Evolutionary conservation across 30 jellyfish, hydroid and myxozoan genomes (phyloP).

Genomic region (Sanderia malayensis): DNA sequence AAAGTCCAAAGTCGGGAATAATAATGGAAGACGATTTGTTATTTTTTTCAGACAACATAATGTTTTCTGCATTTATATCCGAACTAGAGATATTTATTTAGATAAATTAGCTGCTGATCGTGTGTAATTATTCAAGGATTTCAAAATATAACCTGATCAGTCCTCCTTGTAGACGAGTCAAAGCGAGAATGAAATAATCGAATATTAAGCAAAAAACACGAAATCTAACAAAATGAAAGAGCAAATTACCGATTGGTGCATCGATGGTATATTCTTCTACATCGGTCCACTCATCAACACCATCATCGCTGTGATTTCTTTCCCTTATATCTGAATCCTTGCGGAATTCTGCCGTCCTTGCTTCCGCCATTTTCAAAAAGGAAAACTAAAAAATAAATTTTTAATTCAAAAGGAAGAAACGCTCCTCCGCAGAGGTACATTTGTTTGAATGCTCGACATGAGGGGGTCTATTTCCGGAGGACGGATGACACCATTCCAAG

Average conservation of each 20-base stretch:
- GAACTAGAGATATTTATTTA: no score
- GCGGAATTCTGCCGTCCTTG: background rate
- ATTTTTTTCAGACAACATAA: no score
- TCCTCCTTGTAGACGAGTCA: background rate
- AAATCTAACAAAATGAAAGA: background rate
- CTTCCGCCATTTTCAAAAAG: background rate
- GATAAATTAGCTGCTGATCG: no score
- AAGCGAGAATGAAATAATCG: background rate
- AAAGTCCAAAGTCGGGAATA: no score
- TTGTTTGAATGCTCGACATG: no score
- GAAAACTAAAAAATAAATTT: background rate
- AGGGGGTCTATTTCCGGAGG: no score
- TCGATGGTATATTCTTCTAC: slow-evolving; percentile 33
- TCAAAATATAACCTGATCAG: background rate
- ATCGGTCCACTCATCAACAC: slow-evolving; percentile 17
- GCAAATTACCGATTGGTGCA: slow-evolving; percentile 78
- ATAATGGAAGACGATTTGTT: no score
- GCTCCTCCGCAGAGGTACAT: slow-evolving; percentile 5
- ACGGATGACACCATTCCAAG: no score
- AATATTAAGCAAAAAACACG: background rate
- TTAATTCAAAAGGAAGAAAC: background rate
- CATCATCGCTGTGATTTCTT: background rate
- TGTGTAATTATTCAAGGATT: no score
- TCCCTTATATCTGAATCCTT: background rate
- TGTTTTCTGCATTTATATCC: no score